Percentiles rank a stretch among this genome's conserved stretches.
Conservation (phyloP, 2,113 vertebrate genomes). For the Phrynosoma platyrhinos region DNA sequence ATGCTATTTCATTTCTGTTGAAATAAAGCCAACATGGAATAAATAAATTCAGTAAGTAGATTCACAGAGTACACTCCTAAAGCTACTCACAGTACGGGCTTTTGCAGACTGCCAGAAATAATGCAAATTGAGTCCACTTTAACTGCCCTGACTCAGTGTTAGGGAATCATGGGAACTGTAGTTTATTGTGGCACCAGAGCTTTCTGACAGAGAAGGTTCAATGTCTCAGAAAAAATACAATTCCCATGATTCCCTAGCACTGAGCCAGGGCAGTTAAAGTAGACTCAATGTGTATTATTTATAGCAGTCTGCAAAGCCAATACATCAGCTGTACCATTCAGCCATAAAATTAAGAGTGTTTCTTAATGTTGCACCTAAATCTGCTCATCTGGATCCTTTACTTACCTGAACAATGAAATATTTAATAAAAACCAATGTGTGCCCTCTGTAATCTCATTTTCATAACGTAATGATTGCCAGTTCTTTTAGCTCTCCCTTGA, state of each 20-base stretch:
- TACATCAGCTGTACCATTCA: not conserved
- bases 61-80: not conserved
- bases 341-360: not conserved
- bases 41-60: not conserved
- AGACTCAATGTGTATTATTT: too few relatives aligned
- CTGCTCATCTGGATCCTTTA: not conserved
- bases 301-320: too few relatives aligned
- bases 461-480: not conserved
- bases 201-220: too few relatives aligned
- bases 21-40: not conserved
- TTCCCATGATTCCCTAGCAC: too few relatives aligned
- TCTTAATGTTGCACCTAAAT: not conserved
- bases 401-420: not conserved
- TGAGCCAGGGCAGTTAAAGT: too few relatives aligned
- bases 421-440: not conserved
- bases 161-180: too few relatives aligned
- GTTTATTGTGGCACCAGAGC: too few relatives aligned
- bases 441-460: not conserved
- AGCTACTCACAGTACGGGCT: not conserved
- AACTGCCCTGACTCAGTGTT: too few relatives aligned
- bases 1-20: not conserved
- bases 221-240: too few relatives aligned
- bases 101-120: too few relatives aligned
- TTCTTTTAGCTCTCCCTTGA: not conserved
- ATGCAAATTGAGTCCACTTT: too few relatives aligned